Percentiles rank a stretch among this genome's conserved stretches.
phyloP scores from a whole-genome alignment of 2,113 vertebrate genomes.

The Seriola quinqueradiata region DNA sequence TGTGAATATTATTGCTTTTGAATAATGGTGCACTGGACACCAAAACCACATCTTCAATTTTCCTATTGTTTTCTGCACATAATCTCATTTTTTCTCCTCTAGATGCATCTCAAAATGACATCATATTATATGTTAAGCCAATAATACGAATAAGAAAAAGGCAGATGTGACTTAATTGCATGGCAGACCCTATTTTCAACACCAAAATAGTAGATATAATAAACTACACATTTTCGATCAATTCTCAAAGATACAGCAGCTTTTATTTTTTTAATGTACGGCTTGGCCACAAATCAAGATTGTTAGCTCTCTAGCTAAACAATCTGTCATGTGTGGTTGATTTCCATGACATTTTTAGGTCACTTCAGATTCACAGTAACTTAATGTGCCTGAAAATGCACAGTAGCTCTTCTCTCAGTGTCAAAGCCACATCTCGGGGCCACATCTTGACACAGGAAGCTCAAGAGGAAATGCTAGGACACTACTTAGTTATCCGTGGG shows the following conservation, averaged over 20 bases:
- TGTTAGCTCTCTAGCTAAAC: not conserved
- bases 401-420: not conserved
- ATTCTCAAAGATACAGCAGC: not conserved
- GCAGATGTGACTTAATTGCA: not conserved
- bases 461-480: slow-evolving; percentile 52
- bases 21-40: slow-evolving; percentile 12
- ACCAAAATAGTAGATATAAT: not conserved
- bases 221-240: not conserved
- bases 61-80: slow-evolving; percentile 30
- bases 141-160: not conserved
- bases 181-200: not conserved
- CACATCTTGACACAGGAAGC: slow-evolving; percentile 59
- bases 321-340: not conserved
- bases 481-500: slow-evolving; percentile 42
- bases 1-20: slow-evolving; percentile 29
- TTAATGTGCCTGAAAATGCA: slow-evolving; percentile 1
- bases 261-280: not conserved
- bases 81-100: not conserved
- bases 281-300: not conserved
- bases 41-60: slow-evolving; percentile 46
- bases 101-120: slow-evolving; percentile 14
- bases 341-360: slow-evolving; percentile 32
- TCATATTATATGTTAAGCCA: not conserved
- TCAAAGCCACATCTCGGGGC: slow-evolving; percentile 3
- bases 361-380: slow-evolving; percentile 19